Percentiles rank a stretch among this genome's conserved stretches.
These are phyloP conservation scores for Meloe dianella DNA, from an alignment of 2,888 invertebrate species.

Conservation along the genomic window DNA sequence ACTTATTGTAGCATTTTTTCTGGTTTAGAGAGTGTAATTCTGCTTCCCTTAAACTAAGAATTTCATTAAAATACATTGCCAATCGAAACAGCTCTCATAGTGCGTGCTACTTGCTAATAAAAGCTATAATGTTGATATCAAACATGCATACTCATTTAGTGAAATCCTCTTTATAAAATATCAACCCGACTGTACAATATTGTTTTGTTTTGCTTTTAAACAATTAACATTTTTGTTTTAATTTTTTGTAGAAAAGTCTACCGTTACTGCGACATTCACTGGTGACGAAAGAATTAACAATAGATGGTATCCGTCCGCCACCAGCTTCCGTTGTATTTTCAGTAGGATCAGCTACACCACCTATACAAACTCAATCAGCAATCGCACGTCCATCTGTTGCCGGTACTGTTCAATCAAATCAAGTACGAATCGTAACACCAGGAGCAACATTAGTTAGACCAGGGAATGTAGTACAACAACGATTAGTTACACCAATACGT, in stretches of 20 bases:
- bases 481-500: slow-evolving; percentile 62
- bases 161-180: too few species aligned
- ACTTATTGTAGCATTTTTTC: too few species aligned
- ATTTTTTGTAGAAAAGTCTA: slow-evolving; percentile 82
- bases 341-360: slow-evolving; percentile 59
- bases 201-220: background rate
- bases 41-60: too few species aligned
- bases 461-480: slow-evolving; percentile 63
- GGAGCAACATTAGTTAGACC: slow-evolving; percentile 61
- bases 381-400: slow-evolving; percentile 27
- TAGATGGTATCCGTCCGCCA: slow-evolving; percentile 94
- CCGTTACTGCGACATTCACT: slow-evolving; percentile 90
- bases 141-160: background rate
- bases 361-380: slow-evolving; percentile 52
- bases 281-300: slow-evolving; percentile 86
- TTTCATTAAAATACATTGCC: too few species aligned
- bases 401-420: slow-evolving; percentile 60
- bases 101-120: background rate
- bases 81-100: too few species aligned
- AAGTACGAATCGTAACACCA: slow-evolving; percentile 69
- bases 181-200: background rate
- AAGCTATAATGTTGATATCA: too few species aligned
- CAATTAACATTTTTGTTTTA: background rate
- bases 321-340: slow-evolving; percentile 73
- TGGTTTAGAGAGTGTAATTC: too few species aligned